A percentile compares a stretch with the other conserved stretches of the same genome.
Evolutionary conservation across 1,140 invertebrate genomes (phyloP).

Genomic region (Habropoda laboriosa): DNA sequence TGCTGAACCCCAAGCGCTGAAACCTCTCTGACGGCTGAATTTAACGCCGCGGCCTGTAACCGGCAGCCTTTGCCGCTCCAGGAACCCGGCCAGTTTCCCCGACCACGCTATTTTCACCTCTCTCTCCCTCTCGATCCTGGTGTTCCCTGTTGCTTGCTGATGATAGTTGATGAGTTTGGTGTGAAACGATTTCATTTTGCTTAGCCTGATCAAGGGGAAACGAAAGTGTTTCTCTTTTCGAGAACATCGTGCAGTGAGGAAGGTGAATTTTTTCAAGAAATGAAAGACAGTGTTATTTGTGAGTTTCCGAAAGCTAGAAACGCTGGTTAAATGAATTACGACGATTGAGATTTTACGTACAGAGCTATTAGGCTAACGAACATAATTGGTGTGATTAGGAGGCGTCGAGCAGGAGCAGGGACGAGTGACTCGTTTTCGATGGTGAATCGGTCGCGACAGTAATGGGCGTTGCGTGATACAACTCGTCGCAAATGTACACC

Average conservation of each 20-base stretch:
- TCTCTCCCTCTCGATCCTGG: neutral
- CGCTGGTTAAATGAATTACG: no score
- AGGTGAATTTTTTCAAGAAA: no score
- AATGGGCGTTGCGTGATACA: slow-evolving; percentile 64
- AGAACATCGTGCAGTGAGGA: no score
- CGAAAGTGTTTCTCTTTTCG: no score
- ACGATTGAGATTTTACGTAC: no score
- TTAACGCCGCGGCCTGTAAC: slow-evolving; percentile 69
- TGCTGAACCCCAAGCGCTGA: slow-evolving; percentile 53
- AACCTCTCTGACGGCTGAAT: slow-evolving; percentile 70
- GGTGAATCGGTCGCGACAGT: slow-evolving; percentile 52
- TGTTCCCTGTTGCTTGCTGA: neutral
- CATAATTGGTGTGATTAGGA: neutral
- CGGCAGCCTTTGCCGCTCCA: slow-evolving; percentile 31
- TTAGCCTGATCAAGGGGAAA: no score
- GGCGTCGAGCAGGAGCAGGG: neutral
- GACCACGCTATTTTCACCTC: no score
- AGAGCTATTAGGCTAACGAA: no score
- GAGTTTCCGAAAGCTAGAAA: no score
- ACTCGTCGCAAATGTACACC: slow-evolving; percentile 37
- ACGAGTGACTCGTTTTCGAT: slow-evolving; percentile 48
- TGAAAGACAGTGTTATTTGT: no score
- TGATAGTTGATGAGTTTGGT: neutral
- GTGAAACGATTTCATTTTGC: no score
- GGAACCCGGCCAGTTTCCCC: slow-evolving; percentile 53